Evolutionary conservation across 2,113 vertebrate species (phyloP).

Genomic region (Hirundichthys speculiger): DNA sequence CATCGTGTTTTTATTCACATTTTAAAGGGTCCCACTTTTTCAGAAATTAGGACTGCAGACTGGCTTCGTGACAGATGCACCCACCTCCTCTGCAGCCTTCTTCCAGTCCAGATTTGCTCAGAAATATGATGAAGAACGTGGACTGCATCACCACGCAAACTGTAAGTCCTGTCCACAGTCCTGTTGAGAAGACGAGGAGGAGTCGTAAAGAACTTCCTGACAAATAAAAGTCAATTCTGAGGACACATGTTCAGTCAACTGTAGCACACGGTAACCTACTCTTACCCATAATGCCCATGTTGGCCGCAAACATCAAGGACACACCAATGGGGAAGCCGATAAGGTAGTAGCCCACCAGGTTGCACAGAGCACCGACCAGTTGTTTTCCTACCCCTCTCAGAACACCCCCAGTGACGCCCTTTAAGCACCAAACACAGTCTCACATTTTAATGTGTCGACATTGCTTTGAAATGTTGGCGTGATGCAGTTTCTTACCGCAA

Average conservation of each 20-base stretch:
- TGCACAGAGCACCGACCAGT: conserved; percentile 85
- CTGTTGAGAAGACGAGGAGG: conserved; percentile 67
- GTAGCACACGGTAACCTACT: not conserved
- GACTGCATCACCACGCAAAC: conserved; percentile 80
- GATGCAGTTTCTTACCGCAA: conserved; percentile 62
- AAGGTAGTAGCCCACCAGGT: conserved; percentile 82
- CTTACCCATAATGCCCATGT: conserved; percentile 85
- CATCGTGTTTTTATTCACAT: too few species aligned
- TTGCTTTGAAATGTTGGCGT: not conserved
- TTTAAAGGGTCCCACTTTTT: not conserved
- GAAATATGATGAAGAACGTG: conserved; percentile 77
- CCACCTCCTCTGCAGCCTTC: conserved; percentile 85
- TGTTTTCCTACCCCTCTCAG: conserved; percentile 88
- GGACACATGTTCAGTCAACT: too few species aligned
- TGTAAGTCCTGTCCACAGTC: conserved; percentile 88
- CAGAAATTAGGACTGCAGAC: not conserved
- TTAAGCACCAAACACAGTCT: conserved; percentile 6
- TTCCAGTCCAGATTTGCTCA: conserved; percentile 86
- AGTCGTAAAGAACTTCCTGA: not conserved
- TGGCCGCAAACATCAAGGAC: conserved; percentile 85
- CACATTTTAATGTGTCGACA: not conserved
- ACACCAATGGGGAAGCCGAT: conserved; percentile 84
- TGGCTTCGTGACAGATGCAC: not conserved
- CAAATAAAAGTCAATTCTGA: not conserved
- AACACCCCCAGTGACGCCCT: conserved; percentile 83